Evolutionary conservation across 2,888 invertebrate genomes (phyloP), one percentile per base, ranked within the genome.

Genomic region (Tenthredo mesomela): DNA sequence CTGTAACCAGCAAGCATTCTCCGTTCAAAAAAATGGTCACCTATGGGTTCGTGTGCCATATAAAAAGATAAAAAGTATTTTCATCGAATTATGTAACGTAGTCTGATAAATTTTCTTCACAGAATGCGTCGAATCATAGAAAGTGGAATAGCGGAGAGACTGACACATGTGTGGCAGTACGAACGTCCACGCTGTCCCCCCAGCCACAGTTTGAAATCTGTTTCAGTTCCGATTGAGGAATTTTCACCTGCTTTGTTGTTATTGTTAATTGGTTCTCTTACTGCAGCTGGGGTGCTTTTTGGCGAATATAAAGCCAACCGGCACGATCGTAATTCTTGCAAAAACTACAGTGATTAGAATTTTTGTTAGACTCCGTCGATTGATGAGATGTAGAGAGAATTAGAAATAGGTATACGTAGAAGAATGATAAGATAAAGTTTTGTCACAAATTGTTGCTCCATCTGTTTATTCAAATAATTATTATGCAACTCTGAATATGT

Each of bases 1-100:
- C 88, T 21, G 88, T 87, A 1, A 89, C 91, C 6, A 86, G 86
- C 9, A 91, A 89, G 85, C 86, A 88, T 84, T 91, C 91, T 15
- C 91, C 91, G 2, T 91, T 92, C 83, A 90, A 89, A 84, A 91
- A 91, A 87, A 90, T 91, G 90, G 85, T 91, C 15, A 91, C 89
- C 85, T 91, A 92, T 40, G 91, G 91, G 92, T 90, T 77, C 84
- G 88, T 86, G 18, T 7, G n/a, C 5, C n/a, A n/a, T 10, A 73
- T 29, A 21, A 0, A 43, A 73, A 43, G 43, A 40, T 9, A 5
- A 21, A 21, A 40, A 7, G 7, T 43, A 15, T 25, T 73, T 2
- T 43, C 43, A 70, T 70, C 18, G 2, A 73, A 73, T 21, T 21
- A 12, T 3, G 5, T 40, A 73, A 73, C 21, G 7, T 6, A 33